Evolutionary conservation across 2,113 vertebrate species (phyloP).

Genomic region (Lamprologus ornatipinnis): DNA sequence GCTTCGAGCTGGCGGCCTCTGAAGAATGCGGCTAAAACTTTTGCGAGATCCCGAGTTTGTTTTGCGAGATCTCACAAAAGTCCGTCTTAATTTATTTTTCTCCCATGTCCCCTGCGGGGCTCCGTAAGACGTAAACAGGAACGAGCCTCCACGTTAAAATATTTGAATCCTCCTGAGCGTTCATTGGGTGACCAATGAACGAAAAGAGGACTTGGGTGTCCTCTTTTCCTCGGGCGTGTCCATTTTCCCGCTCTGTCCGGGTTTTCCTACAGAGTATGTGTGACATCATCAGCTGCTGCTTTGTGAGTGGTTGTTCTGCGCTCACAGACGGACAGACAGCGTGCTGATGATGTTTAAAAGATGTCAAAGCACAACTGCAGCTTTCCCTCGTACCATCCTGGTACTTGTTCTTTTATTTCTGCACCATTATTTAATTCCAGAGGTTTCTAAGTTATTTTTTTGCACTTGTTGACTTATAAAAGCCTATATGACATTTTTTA

Average conservation of each 20-base stretch:
- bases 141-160: rapidly evolving
- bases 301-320: neutral
- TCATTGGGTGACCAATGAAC: neutral
- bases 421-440: rapidly evolving
- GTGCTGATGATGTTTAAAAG: neutral
- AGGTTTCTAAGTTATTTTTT: rapidly evolving
- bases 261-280: neutral
- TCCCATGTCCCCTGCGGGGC: too few relatives aligned
- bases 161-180: rapidly evolving
- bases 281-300: neutral
- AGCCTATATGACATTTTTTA: neutral
- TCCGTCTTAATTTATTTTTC: too few relatives aligned
- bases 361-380: neutral
- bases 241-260: rapidly evolving
- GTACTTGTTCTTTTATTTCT: neutral
- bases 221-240: rapidly evolving
- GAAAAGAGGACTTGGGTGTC: neutral
- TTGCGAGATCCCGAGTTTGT: too few relatives aligned
- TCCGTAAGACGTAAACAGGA: neutral
- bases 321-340: neutral
- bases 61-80: too few relatives aligned
- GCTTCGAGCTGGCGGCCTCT: too few relatives aligned
- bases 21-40: too few relatives aligned
- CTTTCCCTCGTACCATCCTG: neutral
- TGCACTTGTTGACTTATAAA: neutral